Conservation (phyloP, 2,797 vertebrate genomes). For the Schizothorax lantsangensis region DNA sequence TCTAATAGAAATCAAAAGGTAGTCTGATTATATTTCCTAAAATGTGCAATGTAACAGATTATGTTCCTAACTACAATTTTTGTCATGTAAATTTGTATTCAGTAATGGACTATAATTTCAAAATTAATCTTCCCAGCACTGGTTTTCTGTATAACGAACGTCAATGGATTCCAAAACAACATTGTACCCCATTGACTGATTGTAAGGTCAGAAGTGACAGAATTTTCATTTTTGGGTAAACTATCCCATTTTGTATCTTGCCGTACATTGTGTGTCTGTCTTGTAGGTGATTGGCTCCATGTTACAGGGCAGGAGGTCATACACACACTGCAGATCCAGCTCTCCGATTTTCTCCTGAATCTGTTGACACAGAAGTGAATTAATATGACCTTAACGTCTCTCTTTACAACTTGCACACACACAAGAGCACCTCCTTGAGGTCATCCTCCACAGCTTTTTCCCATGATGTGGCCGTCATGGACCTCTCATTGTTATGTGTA, state of each 20-base stretch:
- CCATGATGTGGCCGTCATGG: neutral
- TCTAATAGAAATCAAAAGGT: neutral
- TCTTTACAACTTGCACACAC: neutral
- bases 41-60: no score
- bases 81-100: neutral
- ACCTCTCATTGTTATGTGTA: conserved; percentile 25
- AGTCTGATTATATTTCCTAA: neutral
- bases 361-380: conserved; percentile 41
- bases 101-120: neutral
- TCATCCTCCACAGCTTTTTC: conserved; percentile 51
- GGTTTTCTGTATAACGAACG: neutral
- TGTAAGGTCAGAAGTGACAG: neutral
- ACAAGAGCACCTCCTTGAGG: conserved; percentile 59
- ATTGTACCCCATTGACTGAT: neutral
- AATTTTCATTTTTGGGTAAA: neutral
- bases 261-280: conserved; percentile 39
- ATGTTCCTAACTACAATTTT: neutral
- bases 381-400: neutral
- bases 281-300: conserved; percentile 26
- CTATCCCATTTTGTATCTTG: neutral
- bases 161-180: neutral
- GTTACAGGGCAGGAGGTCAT: conserved; percentile 59
- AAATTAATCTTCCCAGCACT: neutral
- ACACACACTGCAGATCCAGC: conserved; percentile 58
- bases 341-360: conserved; percentile 60